A percentile compares a stretch with the other conserved stretches of the same genome.
Conservation (phyloP, 2,888 invertebrate species). For the Drosophila putrida region DNA sequence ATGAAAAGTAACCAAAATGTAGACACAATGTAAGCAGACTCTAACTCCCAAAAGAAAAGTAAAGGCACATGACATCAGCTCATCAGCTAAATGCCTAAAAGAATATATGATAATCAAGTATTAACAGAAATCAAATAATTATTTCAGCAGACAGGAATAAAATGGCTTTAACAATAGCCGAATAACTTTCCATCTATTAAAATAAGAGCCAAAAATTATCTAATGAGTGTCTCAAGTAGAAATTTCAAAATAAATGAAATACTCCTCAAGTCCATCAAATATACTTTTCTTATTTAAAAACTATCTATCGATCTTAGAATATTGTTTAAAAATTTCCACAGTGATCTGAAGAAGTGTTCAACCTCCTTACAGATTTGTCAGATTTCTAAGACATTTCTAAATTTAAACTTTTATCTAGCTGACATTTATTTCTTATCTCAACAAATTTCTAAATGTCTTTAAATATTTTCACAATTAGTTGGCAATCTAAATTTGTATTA, state of each 20-base stretch:
- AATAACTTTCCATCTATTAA: too few relatives aligned
- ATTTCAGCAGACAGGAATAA: background rate
- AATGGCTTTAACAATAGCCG: too few relatives aligned
- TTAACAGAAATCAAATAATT: background rate
- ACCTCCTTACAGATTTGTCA: too few relatives aligned
- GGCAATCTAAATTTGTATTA: constrained; percentile 13
- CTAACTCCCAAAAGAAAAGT: constrained; percentile 10
- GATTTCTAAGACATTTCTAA: too few relatives aligned
- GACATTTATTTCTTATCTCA: constrained; percentile 9
- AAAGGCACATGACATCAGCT: constrained; percentile 17
- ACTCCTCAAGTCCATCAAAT: too few relatives aligned
- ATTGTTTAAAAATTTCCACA: too few relatives aligned
- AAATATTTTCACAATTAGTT: background rate
- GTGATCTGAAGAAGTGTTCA: too few relatives aligned
- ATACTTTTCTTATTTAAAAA: too few relatives aligned
- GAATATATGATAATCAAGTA: background rate
- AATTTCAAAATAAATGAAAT: too few relatives aligned
- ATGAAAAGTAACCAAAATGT: constrained; percentile 39
- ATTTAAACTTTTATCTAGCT: background rate
- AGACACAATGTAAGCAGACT: constrained; percentile 46
- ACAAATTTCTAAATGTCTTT: background rate
- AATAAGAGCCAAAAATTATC: too few relatives aligned
- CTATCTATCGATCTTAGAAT: too few relatives aligned
- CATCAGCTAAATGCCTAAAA: background rate
- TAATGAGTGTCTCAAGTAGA: too few relatives aligned